A percentile compares a stretch with the other conserved stretches of the same genome.
Conservation (phyloP, 2,888 invertebrate species). For the Drosophila longiperda region DNA sequence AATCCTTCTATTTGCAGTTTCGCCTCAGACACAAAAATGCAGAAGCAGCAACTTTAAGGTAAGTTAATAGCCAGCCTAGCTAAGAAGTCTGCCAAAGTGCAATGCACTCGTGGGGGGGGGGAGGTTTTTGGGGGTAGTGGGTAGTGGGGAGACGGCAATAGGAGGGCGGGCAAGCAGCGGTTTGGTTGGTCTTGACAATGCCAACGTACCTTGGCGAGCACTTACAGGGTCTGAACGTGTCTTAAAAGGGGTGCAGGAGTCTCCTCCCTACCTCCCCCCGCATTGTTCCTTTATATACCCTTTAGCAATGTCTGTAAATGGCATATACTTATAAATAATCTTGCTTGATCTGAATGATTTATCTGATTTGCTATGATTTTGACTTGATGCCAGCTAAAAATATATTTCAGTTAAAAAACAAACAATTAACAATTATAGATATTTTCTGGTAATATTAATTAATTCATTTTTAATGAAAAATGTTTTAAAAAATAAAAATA, state of each 20-base stretch:
- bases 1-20: constrained; percentile 16
- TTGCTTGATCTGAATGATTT: background rate
- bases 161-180: background rate
- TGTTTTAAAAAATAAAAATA: background rate
- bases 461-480: background rate
- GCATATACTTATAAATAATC: background rate
- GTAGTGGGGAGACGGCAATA: too few relatives aligned
- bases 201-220: constrained; percentile 38
- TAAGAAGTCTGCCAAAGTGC: constrained; percentile 24
- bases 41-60: constrained; percentile 47
- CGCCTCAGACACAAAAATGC: constrained; percentile 7
- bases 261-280: background rate
- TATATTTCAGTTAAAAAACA: background rate
- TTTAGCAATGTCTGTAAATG: background rate
- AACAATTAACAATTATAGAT: too few relatives aligned
- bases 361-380: background rate
- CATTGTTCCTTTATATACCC: background rate
- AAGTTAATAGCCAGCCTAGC: constrained; percentile 32
- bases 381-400: background rate
- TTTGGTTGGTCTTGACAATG: constrained; percentile 43
- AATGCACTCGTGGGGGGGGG: background rate
- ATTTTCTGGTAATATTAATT: background rate
- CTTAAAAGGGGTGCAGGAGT: constrained; percentile 4
- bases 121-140: background rate
- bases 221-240: constrained; percentile 15